Evolutionary conservation across 53 echinoderm and acorn worm species (phyloP).

Genomic region (Holothuria leucospilota): DNA sequence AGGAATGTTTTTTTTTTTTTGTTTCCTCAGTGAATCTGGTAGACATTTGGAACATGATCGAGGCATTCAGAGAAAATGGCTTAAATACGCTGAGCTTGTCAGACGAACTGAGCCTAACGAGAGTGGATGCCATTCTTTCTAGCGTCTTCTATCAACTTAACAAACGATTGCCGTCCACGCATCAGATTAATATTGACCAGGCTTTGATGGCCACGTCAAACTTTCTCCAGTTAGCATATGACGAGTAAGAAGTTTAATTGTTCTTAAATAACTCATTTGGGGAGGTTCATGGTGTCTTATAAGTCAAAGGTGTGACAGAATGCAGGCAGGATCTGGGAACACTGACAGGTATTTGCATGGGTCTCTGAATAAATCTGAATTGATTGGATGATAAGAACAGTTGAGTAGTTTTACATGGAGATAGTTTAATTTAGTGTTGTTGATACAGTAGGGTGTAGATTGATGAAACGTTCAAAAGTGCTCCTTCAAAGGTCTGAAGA

Average conservation of each 20-base stretch:
- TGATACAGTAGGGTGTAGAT: no score
- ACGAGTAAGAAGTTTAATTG: slow-evolving; percentile 73
- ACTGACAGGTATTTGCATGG: no score
- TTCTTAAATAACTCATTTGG: neutral
- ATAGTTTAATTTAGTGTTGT: no score
- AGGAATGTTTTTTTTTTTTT: neutral
- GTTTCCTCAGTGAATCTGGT: slow-evolving; percentile 83
- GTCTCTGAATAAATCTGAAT: no score
- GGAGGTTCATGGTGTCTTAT: no score
- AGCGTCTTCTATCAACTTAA: slow-evolving; percentile 98
- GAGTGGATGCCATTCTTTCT: slow-evolving; percentile 84
- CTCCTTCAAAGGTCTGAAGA: no score
- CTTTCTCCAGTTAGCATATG: slow-evolving; percentile 91
- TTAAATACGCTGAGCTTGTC: slow-evolving; percentile 87
- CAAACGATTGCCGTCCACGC: slow-evolving; percentile 89
- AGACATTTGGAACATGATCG: slow-evolving; percentile 99
- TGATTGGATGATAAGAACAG: no score
- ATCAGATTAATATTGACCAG: slow-evolving; percentile 96
- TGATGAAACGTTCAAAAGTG: no score
- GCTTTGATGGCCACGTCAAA: slow-evolving; percentile 81
- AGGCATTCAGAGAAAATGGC: slow-evolving; percentile 95
- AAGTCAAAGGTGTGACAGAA: no score
- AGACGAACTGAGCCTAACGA: slow-evolving; percentile 75
- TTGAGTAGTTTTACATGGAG: no score
- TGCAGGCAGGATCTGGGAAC: no score